Evolutionary conservation across 2,888 invertebrate species (phyloP), one percentile per base, ranked within the genome.

Genomic region (Spatulosminthurus flaviceps): DNA sequence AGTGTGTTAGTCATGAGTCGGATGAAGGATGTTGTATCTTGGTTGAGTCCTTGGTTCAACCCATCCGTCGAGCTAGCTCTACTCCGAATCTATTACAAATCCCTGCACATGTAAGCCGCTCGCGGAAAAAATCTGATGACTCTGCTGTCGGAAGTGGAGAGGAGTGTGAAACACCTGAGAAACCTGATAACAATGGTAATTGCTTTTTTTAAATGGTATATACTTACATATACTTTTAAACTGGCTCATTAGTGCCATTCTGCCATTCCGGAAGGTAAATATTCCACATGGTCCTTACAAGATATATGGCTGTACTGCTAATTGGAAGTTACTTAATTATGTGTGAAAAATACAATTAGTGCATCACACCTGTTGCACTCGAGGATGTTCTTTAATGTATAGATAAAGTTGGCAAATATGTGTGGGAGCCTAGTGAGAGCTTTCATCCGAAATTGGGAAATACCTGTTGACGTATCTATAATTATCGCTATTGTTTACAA

Each of bases 11-110:
- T 70, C 80, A 84, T 80, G 84, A 84, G 70, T 82, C 82, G 64
- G 84, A 84, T 74, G 84, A 84, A 74, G 84, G 84, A 64, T 84
- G 82, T 67, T 83, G 82, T 71, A 79, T 83, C 29, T 42, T 78
- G 11, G 41, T 41, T 21, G 78, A 78, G 41, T 60, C 71, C 41
- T 61, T 77, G 28, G 60, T 4, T 22, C 71, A 81, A 26, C 66
- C 83, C 22, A 81, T 84, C 26, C 80, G 85, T 26, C 74, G 85
- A 70, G 83, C 79, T n/a, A 84, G 80, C 69, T 85, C 85, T 16
- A 82, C 83, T 0, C 83, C 85, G 4, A 84, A 85, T 76, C 77
- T 85, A 16, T 82, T 85, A 43, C 83, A 85, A 70, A 83, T 85
- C n/a, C 85, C 85, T 7, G 69, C 76, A 28, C 78, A 81, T 2